Base-by-base conservation (phyloP, 2,113 vertebrate species). In the Chrysemys picta region DNA sequence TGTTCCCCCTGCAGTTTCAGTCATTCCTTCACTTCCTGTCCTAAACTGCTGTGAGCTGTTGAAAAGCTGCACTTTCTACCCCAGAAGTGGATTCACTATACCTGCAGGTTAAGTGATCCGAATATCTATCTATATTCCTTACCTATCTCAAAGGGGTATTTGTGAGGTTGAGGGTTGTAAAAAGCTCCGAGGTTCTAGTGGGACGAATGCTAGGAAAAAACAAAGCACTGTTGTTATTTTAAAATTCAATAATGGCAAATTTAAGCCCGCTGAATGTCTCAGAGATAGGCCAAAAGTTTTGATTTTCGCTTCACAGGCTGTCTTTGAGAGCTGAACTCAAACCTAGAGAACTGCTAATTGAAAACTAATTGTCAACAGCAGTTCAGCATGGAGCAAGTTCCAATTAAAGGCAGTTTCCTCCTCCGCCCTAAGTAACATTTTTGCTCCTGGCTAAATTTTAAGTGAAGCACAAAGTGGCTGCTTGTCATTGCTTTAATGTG, bases 361-460 rank as follows among this genome's bases (percentile, higher is more conserved):
- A 89, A 96, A 96, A 90, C 80, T 25, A 81, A 88, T 83, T 90
- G 95, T 96, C 91, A 94, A 87, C 93, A 91, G 86, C 89, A 93
- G 89, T 92, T 97, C 93, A 86, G 78, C 0, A 0, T 82, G 91
- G 93, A 86, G 94, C 75, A 88, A 91, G 86, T 89, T 95, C 82
- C 94, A 94, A 95, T 95, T 95, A 93, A 91, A 93, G 94, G 89
- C 95, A 93, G 91, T 96, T 90, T 96, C 81, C 88, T 90, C 84
- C 95, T 81, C 90, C 65, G 91, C 81, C 81, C 6, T 0, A 91
- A 95, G 89, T 76, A 95, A 85, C 89, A 82, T 96, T 96, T 97
- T 94, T 91, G 89, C 95, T 95, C 93, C 92, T 80, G 80, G 96
- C 96, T 90, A 95, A 95, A 96, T 96, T 89, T 96, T 87, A 96